These are phyloP conservation scores for Bombus confusus DNA, from an alignment of 1,140 invertebrate genomes.

Conservation along the genomic window DNA sequence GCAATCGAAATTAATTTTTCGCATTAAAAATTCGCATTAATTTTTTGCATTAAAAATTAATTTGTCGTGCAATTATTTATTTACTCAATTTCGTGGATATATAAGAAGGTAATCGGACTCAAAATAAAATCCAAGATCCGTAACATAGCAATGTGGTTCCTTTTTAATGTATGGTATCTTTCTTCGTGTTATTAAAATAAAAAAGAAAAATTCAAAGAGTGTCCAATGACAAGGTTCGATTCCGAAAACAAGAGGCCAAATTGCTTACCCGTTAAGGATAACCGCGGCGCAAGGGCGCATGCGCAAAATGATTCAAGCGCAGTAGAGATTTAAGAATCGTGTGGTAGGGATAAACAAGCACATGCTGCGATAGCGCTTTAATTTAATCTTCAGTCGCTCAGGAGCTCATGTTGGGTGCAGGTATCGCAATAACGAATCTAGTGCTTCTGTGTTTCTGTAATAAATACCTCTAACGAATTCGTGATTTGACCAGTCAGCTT, in stretches of 20 bases:
- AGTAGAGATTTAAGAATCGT: not conserved
- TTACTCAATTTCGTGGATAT: not conserved
- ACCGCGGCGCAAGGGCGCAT: conserved; percentile 8
- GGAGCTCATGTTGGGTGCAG: conserved; percentile 26
- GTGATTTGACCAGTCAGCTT: not conserved
- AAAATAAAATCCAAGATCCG: not conserved
- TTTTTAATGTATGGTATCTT: not conserved
- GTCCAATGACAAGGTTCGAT: not conserved
- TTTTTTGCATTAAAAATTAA: not conserved
- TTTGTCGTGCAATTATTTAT: not conserved
- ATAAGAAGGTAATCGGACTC: not conserved
- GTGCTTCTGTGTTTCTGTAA: not conserved
- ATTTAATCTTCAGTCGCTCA: conserved; percentile 47
- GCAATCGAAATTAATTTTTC: no score
- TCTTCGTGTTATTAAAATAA: not conserved
- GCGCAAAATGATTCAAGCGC: conserved; percentile 23
- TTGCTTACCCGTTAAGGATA: not conserved
- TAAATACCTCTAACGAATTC: not conserved
- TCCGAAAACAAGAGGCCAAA: not conserved
- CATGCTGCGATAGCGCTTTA: conserved; percentile 40
- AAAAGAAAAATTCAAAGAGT: not conserved
- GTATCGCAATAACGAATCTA: not conserved
- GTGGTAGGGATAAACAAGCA: conserved; percentile 22
- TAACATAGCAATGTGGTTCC: not conserved
- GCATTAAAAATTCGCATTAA: no score